These are phyloP conservation scores for Archocentrus centrarchus DNA, from an alignment of 2,113 vertebrate species.

Conservation along the genomic window DNA sequence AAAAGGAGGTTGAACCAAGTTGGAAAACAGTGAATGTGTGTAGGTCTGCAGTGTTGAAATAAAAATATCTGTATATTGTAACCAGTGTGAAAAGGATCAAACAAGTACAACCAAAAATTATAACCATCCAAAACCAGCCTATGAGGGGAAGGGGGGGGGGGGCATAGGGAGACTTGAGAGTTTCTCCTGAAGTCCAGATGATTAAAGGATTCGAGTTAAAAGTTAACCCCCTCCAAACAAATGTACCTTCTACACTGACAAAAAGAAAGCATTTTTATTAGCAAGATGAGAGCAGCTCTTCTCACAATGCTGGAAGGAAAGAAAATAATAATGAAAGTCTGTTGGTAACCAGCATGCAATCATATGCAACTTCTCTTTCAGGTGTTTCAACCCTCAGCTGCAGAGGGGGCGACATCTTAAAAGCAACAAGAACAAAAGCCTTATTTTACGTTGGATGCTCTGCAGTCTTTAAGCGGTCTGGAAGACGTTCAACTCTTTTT, in stretches of 20 bases:
- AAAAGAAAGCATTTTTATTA: neutral
- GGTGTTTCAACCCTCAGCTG: neutral
- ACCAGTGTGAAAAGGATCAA: neutral
- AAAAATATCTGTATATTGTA: no score
- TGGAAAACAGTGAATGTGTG: neutral
- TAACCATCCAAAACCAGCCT: neutral
- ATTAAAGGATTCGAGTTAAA: neutral
- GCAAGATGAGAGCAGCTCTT: conserved; percentile 2
- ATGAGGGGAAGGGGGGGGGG: no score
- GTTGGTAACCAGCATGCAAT: conserved; percentile 16
- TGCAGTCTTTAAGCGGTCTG: neutral
- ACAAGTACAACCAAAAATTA: neutral
- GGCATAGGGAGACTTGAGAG: neutral
- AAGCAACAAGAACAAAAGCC: neutral
- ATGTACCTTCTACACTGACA: neutral
- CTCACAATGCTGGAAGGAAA: no score
- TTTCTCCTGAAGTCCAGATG: neutral
- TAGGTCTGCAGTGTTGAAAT: neutral
- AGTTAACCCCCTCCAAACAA: neutral
- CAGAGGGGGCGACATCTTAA: neutral
- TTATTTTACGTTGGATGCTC: neutral
- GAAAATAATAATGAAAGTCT: neutral
- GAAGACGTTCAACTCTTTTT: neutral
- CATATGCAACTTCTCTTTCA: conserved; percentile 11
- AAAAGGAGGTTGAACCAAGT: neutral